These are phyloP conservation scores for Drosophila murphyi DNA, from an alignment of 1,140 invertebrate genomes.

Conservation along the genomic window DNA sequence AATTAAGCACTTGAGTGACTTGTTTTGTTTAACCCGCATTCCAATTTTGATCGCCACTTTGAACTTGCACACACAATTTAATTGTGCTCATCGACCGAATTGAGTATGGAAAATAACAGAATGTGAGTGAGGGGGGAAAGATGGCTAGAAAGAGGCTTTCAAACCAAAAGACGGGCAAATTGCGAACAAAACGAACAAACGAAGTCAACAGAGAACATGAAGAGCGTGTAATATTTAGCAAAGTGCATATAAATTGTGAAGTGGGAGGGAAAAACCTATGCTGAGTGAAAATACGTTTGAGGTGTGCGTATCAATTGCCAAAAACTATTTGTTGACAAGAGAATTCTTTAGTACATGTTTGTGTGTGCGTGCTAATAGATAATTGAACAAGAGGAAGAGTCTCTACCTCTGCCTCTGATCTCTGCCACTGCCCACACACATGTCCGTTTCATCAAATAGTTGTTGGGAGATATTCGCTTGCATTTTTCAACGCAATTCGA, in stretches of 20 bases:
- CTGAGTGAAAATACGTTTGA: too few relatives aligned
- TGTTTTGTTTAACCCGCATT: constrained; percentile 42
- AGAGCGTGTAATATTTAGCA: not conserved
- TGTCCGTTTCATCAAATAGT: not conserved
- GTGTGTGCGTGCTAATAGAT: constrained; percentile 1
- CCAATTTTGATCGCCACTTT: constrained; percentile 26
- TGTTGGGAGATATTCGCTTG: not conserved
- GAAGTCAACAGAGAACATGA: not conserved
- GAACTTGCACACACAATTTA: constrained; percentile 26
- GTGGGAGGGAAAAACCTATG: too few relatives aligned
- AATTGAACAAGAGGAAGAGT: constrained; percentile 16
- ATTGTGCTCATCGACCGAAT: constrained; percentile 31
- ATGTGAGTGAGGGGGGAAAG: not conserved
- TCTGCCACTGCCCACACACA: constrained; percentile 21
- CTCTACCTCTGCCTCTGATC: not conserved
- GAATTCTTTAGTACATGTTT: constrained; percentile 2
- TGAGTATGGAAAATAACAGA: constrained; percentile 21
- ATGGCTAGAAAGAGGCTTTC: not conserved
- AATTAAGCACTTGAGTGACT: constrained; percentile 48
- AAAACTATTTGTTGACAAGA: constrained; percentile 10
- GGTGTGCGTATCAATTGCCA: not conserved
- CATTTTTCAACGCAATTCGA: not conserved
- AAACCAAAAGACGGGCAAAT: not conserved
- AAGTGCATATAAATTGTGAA: not conserved
- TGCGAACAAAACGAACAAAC: constrained; percentile 11